Evolutionary conservation across 2,797 vertebrate genomes (phyloP), one percentile per base, ranked within the genome.

Genomic region (Sphenodon punctatus): DNA sequence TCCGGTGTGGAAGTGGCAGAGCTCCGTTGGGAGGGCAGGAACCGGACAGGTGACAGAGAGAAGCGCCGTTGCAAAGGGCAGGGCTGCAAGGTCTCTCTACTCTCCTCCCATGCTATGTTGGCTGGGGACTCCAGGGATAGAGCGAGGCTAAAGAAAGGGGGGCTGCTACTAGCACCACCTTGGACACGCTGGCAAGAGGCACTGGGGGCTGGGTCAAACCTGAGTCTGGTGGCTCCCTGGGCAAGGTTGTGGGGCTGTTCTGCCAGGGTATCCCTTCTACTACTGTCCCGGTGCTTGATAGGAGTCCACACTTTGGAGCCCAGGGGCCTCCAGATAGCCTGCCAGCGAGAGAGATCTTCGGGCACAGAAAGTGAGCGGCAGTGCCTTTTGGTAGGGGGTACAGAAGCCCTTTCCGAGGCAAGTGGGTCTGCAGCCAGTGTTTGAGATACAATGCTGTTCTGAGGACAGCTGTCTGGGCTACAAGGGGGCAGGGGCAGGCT

Each of bases 271-370:
- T 96, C 42, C 86, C 96, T 97, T 87, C 96, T 95, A 59, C 95
- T 95, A 89, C 94, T 96, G 91, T 96, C 93, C 83, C 92, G 96
- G 68, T 97, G 97, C 83, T 97, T 98, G 92, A 98, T 97, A 11
- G 97, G 97, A 76, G 97, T 98, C 97, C 98, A 98, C 90, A 98
- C 97, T 89, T 97, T 96, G 20, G 97, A 98, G 71, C 97, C 97
- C 84, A 97, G 97, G 23, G 97, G 97, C 78, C 97, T 95, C 97
- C 97, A 98, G 74, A 97, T 96, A 69, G 97, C 97, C 90, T 97
- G 97, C 95, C 97, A 98, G 86, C 96, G 97, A 27, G 97, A 97
- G 92, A 98, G 95, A 94, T 98, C 97, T 95, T 98, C 97, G 9
- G 98, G 97, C 87, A 97, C 97, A 53, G 97, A 98, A 89, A 97